Conservation (phyloP, 1,140 invertebrate species). For the Drosophila ironensis region DNA sequence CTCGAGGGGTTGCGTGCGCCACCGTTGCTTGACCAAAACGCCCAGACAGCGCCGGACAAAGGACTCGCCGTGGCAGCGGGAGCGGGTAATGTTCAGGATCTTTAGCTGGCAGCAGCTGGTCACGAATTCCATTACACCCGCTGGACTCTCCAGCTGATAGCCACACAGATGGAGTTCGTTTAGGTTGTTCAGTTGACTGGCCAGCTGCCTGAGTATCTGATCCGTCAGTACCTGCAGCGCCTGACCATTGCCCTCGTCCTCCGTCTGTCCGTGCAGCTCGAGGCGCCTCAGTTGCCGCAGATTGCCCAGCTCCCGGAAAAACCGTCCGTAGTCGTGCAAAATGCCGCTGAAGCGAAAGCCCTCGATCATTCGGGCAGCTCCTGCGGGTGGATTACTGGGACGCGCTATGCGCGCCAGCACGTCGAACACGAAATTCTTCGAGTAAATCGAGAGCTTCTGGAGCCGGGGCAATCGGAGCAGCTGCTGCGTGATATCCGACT, state of each 20-base stretch:
- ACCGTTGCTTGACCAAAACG: slow-evolving; percentile 51
- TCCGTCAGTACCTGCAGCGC: slow-evolving; percentile 54
- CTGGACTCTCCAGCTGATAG: slow-evolving; percentile 62
- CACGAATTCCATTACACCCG: slow-evolving; percentile 54
- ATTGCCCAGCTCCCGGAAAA: slow-evolving; percentile 59
- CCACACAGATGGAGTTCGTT: slow-evolving; percentile 58
- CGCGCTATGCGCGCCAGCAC: slow-evolving; percentile 60
- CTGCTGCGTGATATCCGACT: slow-evolving; percentile 60
- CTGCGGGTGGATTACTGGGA: slow-evolving; percentile 7
- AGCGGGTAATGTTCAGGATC: slow-evolving; percentile 46
- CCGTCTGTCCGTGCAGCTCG: slow-evolving; percentile 38
- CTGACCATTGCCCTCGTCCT: slow-evolving; percentile 19
- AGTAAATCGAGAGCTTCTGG: slow-evolving; percentile 66
- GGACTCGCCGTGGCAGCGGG: slow-evolving; percentile 41
- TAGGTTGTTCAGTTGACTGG: slow-evolving; percentile 38
- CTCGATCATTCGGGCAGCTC: slow-evolving; percentile 34
- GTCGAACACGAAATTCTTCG: slow-evolving; percentile 72
- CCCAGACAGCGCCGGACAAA: slow-evolving; percentile 52
- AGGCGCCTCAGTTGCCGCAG: slow-evolving; percentile 40
- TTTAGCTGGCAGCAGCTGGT: slow-evolving; percentile 50
- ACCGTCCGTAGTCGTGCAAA: slow-evolving; percentile 58
- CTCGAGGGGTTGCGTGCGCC: slow-evolving; percentile 54
- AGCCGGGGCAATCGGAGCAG: slow-evolving; percentile 53
- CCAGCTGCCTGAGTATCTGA: slow-evolving; percentile 40
- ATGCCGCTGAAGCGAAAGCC: slow-evolving; percentile 61